Conservation (phyloP, 1,140 invertebrate species). For the Heliconius hewitsoni region DNA sequence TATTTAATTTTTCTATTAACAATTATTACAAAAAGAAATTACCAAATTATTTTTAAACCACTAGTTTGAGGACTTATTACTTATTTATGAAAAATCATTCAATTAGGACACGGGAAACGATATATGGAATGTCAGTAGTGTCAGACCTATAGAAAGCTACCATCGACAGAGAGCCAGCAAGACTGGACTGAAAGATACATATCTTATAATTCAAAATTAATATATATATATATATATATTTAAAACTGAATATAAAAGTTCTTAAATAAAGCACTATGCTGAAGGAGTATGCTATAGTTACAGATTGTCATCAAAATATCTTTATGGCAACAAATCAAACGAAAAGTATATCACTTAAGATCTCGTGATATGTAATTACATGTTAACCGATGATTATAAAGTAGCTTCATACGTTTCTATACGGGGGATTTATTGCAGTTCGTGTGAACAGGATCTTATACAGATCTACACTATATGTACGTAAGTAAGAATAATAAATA, state of each 20-base stretch:
- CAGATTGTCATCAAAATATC: conserved; percentile 9
- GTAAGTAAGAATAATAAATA: not conserved
- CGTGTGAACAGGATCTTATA: conserved; percentile 15
- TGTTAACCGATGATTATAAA: conserved; percentile 11
- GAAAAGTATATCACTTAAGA: conserved; percentile 12
- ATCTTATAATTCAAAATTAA: too few species aligned
- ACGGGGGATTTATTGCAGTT: not conserved
- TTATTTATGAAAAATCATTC: too few species aligned
- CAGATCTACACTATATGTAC: not conserved
- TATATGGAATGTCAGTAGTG: too few species aligned
- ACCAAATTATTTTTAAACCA: too few species aligned
- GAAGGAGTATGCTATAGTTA: not conserved
- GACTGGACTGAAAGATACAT: too few species aligned
- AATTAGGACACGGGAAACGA: too few species aligned
- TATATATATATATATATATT: too few species aligned
- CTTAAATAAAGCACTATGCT: not conserved
- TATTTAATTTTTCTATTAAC: too few species aligned
- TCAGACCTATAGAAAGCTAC: too few species aligned
- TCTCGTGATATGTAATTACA: conserved; percentile 6
- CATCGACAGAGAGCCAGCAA: too few species aligned
- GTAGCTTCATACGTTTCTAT: conserved; percentile 5
- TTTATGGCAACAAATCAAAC: not conserved
- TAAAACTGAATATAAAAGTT: not conserved
- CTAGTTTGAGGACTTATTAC: too few species aligned
- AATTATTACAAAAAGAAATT: too few species aligned